These are phyloP conservation scores for Bagarius yarrelli DNA, from an alignment of 2,113 vertebrate species.

Conservation along the genomic window DNA sequence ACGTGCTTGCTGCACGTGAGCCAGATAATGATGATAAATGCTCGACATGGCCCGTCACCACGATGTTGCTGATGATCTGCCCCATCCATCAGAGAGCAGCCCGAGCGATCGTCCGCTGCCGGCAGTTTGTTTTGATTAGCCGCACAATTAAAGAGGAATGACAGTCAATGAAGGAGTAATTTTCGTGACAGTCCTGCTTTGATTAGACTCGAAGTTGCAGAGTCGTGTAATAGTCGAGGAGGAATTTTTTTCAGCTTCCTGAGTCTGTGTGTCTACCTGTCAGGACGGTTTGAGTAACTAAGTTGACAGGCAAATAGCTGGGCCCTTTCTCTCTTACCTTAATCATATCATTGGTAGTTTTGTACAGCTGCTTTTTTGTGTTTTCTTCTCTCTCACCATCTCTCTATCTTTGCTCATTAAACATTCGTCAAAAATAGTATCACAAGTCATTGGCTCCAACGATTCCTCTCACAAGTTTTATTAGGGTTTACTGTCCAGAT, in stretches of 20 bases:
- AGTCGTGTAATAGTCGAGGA: conserved; percentile 42
- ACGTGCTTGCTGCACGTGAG: conserved; percentile 29
- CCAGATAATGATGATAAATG: conserved; percentile 57
- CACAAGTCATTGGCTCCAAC: neutral
- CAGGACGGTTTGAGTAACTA: conserved; percentile 30
- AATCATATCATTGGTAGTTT: conserved; percentile 49
- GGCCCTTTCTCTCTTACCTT: conserved; percentile 34
- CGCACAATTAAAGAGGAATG: conserved; percentile 67
- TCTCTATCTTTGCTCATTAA: neutral
- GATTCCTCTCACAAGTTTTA: too few species aligned
- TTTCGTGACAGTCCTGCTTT: conserved; percentile 61
- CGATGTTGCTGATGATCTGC: conserved; percentile 57
- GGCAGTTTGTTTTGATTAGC: conserved; percentile 72
- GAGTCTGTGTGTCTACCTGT: conserved; percentile 13
- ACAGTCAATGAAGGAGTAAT: conserved; percentile 70
- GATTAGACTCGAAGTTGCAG: conserved; percentile 58
- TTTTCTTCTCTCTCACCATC: neutral
- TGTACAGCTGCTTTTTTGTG: conserved; percentile 33
- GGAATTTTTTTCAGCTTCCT: conserved; percentile 32
- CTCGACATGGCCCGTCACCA: conserved; percentile 26
- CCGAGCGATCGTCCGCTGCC: conserved; percentile 53
- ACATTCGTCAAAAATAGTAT: conserved; percentile 11
- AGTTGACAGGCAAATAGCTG: conserved; percentile 49
- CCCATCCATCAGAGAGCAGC: conserved; percentile 57
- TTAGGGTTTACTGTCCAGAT: too few species aligned